phyloP scores from a whole-genome alignment of 2,113 vertebrate species.

The Pomatorhinus ruficollis region DNA sequence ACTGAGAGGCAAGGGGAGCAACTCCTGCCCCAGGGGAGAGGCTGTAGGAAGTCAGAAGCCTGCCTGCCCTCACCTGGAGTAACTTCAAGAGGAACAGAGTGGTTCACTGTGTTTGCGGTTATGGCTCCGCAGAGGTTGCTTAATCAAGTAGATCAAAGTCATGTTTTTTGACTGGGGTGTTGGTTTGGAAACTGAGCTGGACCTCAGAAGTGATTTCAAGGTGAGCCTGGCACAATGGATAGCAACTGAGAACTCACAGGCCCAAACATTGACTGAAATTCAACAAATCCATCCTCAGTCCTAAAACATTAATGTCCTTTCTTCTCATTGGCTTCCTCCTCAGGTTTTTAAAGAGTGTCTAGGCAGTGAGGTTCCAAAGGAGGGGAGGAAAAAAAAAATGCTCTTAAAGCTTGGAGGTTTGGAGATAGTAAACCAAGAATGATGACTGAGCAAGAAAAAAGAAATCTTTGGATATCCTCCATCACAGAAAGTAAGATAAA shows the following conservation, averaged over 20 bases:
- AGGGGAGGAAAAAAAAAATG: background rate
- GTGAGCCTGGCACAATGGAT: background rate
- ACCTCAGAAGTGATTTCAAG: background rate
- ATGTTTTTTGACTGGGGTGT: background rate
- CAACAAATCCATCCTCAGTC: background rate
- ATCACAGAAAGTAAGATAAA: conserved; percentile 12
- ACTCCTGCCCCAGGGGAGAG: background rate
- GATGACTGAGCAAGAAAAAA: background rate
- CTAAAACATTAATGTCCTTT: background rate
- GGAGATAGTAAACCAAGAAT: background rate
- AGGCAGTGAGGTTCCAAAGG: background rate
- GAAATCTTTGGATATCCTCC: background rate
- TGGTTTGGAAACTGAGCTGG: background rate
- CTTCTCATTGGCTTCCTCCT: background rate
- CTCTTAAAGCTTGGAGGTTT: background rate
- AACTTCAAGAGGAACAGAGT: background rate
- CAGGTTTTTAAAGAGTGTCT: background rate
- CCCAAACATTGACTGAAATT: background rate
- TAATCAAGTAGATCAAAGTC: background rate
- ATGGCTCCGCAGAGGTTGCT: rapidly evolving
- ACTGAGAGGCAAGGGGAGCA: background rate
- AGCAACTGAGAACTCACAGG: background rate
- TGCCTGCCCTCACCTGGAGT: background rate
- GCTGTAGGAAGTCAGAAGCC: background rate
- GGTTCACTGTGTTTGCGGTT: background rate